Conservation (phyloP, 2,113 vertebrate species). For the Notechis scutatus region DNA sequence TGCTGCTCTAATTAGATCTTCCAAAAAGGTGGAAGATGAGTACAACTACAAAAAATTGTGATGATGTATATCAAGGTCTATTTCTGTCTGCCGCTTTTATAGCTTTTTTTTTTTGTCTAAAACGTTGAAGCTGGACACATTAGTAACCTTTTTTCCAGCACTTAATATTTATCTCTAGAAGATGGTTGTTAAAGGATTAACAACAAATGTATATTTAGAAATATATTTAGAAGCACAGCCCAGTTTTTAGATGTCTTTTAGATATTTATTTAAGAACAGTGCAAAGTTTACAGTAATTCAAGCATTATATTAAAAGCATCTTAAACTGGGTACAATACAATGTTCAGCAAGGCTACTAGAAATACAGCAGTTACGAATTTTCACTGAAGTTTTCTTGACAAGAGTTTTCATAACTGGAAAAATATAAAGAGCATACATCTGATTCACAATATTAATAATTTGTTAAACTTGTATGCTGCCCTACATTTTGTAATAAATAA, state of each 20-base stretch:
- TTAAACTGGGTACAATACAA: not conserved
- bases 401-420: not conserved
- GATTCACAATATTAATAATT: not conserved
- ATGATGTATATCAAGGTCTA: not conserved
- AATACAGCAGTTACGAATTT: not conserved
- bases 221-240: not conserved
- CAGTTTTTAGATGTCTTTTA: not conserved
- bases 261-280: not conserved
- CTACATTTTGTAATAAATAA: not conserved
- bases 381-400: not conserved
- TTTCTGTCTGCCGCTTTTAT: not conserved
- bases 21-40: not conserved
- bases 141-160: not conserved
- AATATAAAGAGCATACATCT: not conserved
- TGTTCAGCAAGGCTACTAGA: not conserved
- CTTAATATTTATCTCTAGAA: not conserved
- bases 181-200: not conserved
- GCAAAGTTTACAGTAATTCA: not conserved
- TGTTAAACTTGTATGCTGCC: not conserved
- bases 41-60: not conserved
- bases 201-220: not conserved
- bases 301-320: not conserved
- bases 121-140: not conserved
- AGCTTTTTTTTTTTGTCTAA: not conserved
- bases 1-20: not conserved